Evolutionary conservation across 1,140 invertebrate genomes (phyloP).

Genomic region (Zaprionus ornatus): DNA sequence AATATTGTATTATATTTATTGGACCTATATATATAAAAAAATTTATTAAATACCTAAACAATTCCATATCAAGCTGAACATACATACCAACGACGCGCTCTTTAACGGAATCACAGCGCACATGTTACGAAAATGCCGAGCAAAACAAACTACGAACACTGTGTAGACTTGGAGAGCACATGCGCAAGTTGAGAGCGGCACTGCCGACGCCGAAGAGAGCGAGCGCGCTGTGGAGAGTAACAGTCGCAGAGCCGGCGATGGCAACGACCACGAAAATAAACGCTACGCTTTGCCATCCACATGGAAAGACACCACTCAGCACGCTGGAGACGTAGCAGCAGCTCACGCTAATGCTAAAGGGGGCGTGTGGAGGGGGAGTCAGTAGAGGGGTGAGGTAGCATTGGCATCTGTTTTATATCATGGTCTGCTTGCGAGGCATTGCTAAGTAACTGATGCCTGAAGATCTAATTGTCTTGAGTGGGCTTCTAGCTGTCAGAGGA

Average conservation of each 20-base stretch:
- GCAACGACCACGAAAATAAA: conserved; percentile 63
- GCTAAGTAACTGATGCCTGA: conserved; percentile 53
- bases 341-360: background rate
- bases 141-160: conserved; percentile 62
- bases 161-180: conserved; percentile 71
- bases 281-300: conserved; percentile 51
- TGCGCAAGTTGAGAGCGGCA: conserved; percentile 47
- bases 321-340: background rate
- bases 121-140: conserved; percentile 71
- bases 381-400: background rate
- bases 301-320: conserved; percentile 31
- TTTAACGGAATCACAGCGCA: background rate
- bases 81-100: background rate
- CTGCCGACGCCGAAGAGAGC: background rate
- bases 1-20: background rate
- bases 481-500: conserved; percentile 59
- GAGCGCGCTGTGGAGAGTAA: background rate
- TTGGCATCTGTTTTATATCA: conserved; percentile 75
- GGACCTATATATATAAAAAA: background rate
- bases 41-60: background rate
- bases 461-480: conserved; percentile 66
- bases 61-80: background rate
- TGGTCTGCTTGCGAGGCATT: conserved; percentile 47
- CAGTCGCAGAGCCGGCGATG: conserved; percentile 29
- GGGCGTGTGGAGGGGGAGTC: background rate